Evolutionary conservation across 2,888 invertebrate species (phyloP).

Genomic region (Rambutsinella grinnellia): DNA sequence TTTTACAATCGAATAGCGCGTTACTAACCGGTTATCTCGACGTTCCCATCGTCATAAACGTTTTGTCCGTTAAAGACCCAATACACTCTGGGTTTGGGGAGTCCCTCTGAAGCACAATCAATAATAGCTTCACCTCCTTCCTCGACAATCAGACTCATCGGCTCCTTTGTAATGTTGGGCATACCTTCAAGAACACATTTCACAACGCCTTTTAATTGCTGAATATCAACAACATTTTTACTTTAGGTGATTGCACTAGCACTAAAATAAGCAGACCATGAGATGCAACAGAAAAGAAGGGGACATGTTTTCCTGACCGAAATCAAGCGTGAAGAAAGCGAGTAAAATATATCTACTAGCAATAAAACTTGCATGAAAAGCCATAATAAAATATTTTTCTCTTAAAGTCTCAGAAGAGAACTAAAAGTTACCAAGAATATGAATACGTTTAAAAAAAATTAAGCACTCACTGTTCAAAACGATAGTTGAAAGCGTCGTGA

Average conservation of each 20-base stretch:
- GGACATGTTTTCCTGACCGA: too few relatives aligned
- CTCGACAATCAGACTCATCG: conserved; percentile 71
- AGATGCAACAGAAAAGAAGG: too few relatives aligned
- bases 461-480: conserved; percentile 69
- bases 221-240: not conserved
- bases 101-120: conserved; percentile 76
- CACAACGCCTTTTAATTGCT: conserved; percentile 20
- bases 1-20: not conserved
- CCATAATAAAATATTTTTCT: too few relatives aligned
- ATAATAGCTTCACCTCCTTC: conserved; percentile 72
- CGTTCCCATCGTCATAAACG: conserved; percentile 72
- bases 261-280: too few relatives aligned
- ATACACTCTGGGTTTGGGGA: conserved; percentile 81
- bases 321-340: too few relatives aligned
- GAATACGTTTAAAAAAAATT: not conserved
- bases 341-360: too few relatives aligned
- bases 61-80: conserved; percentile 90
- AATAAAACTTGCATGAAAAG: too few relatives aligned
- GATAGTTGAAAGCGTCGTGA: conserved; percentile 71
- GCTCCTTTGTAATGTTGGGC: conserved; percentile 69
- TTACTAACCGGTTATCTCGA: conserved; percentile 66
- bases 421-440: too few relatives aligned
- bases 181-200: conserved; percentile 67
- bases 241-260: too few relatives aligned
- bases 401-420: too few relatives aligned